Evolutionary conservation across 2,888 invertebrate species (phyloP), one percentile per base, ranked within the genome.

Genomic region (Eurytoma adleriae): DNA sequence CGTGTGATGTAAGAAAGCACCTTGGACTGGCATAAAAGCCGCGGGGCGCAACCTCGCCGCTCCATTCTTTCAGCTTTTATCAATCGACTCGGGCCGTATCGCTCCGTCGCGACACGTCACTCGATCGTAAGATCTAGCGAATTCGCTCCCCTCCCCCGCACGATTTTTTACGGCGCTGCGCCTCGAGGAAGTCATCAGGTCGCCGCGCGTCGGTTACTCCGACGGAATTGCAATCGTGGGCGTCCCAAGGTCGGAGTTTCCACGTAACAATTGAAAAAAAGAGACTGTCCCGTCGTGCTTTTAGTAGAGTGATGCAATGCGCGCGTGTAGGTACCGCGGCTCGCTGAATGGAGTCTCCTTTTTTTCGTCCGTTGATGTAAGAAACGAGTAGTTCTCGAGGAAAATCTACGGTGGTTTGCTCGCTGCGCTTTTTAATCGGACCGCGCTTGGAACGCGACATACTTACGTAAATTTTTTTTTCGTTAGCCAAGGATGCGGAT

Each of bases 241-340:
- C 71, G 20, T 14, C 7, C 54, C 56, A 66, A 56, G 64, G 66
- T 56, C 66, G 40, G n/a, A 30, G 40, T 69, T 13, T 70, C 62
- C 50, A 57, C 27, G 70, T 70, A 69, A 76, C 61, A 69, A 69
- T 69, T 54, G 27, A 66, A 64, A 52, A 59, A 30, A 68, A 50
- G 74, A 2, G 57, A 66, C 56, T 12, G 50, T 24, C 48, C 54
- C 57, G 13, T 66, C 10, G 67, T 54, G 14, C 13, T 2, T 61
- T 14, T 59, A 13, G 20, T 10, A 12, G 20, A 30, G 18, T 48
- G 69, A 69, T 40, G 57, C 69, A 69, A 69, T 12, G 20, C 3
- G 13, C 57, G n/a, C 13, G 3, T 20, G 3, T 40, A 7, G 30
- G 3, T 0, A 7, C 40, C 10, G 10, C 10, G 10, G 10, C 7